Evolutionary conservation across 1,140 invertebrate genomes (phyloP).

Genomic region (Phocides pigmalion): DNA sequence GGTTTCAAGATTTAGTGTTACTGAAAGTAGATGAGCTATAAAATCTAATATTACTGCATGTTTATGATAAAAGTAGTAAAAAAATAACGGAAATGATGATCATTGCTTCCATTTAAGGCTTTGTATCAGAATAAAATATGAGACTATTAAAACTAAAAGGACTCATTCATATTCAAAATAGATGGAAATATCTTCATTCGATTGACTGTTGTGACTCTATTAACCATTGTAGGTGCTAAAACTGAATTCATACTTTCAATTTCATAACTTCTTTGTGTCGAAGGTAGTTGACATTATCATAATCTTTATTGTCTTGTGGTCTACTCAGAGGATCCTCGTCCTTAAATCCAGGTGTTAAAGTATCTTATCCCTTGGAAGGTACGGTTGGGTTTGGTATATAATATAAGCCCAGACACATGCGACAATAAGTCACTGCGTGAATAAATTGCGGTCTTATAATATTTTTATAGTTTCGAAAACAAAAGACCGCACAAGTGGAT

Average conservation of each 20-base stretch:
- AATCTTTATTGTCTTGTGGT: conserved; percentile 23
- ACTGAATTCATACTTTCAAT: conserved; percentile 28
- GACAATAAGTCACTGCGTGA: conserved; percentile 21
- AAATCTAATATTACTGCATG: too few species aligned
- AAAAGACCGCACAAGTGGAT: conserved; percentile 18
- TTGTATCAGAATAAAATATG: neutral
- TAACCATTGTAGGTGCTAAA: conserved; percentile 35
- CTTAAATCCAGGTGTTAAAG: neutral
- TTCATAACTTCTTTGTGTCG: conserved; percentile 36
- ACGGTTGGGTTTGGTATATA: neutral
- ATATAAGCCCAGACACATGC: conserved; percentile 13
- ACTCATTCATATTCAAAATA: conserved; percentile 28
- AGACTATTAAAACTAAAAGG: conserved; percentile 10
- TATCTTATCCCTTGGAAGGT: neutral
- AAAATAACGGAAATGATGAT: too few species aligned
- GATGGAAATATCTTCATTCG: conserved; percentile 27
- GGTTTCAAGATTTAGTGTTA: too few species aligned
- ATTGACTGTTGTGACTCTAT: conserved; percentile 30
- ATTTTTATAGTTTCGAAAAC: conserved; percentile 28
- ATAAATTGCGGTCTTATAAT: conserved; percentile 26
- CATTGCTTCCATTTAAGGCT: neutral
- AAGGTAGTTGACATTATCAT: conserved; percentile 34
- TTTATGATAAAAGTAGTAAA: too few species aligned
- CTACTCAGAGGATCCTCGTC: conserved; percentile 1
- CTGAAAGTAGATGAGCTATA: too few species aligned